Percentiles rank a stretch among this genome's conserved stretches.
Evolutionary conservation across 1,140 invertebrate genomes (phyloP).

Genomic region (Neuroterus valhalla): DNA sequence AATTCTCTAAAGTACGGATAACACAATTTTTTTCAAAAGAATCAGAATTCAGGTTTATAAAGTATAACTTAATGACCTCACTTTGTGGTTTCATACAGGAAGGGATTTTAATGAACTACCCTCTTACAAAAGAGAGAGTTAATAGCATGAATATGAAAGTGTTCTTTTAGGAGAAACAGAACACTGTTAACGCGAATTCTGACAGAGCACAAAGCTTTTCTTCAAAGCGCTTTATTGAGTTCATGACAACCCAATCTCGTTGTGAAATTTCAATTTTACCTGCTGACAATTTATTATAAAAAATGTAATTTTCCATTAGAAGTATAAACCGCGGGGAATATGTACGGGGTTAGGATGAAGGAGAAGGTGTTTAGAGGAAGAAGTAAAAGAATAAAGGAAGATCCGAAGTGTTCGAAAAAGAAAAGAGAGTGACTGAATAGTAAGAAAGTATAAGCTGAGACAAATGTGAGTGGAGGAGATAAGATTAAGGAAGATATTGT

Average conservation of each 20-base stretch:
- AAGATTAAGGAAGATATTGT: too few species aligned
- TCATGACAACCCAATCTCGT: neutral
- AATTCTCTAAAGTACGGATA: too few species aligned
- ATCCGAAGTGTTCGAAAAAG: too few species aligned
- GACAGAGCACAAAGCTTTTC: conserved; percentile 10
- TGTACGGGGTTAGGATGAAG: too few species aligned
- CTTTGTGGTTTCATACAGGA: neutral
- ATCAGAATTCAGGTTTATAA: neutral
- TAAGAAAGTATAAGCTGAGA: too few species aligned
- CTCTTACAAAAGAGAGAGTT: neutral
- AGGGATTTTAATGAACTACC: conserved; percentile 11
- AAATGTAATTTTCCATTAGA: neutral
- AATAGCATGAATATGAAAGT: conserved; percentile 7
- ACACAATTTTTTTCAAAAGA: too few species aligned
- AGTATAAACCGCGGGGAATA: too few species aligned
- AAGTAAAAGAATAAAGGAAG: too few species aligned
- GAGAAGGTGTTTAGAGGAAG: too few species aligned
- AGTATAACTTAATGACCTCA: neutral
- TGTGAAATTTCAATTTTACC: neutral
- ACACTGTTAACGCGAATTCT: neutral
- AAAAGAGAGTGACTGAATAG: too few species aligned
- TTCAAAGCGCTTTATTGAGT: conserved; percentile 13
- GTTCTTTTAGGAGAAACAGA: conserved; percentile 5
- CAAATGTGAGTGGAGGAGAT: too few species aligned
- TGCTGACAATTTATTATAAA: neutral